These are phyloP conservation scores for Daboia siamensis DNA, from an alignment of 2,113 vertebrate species.

Conservation along the genomic window DNA sequence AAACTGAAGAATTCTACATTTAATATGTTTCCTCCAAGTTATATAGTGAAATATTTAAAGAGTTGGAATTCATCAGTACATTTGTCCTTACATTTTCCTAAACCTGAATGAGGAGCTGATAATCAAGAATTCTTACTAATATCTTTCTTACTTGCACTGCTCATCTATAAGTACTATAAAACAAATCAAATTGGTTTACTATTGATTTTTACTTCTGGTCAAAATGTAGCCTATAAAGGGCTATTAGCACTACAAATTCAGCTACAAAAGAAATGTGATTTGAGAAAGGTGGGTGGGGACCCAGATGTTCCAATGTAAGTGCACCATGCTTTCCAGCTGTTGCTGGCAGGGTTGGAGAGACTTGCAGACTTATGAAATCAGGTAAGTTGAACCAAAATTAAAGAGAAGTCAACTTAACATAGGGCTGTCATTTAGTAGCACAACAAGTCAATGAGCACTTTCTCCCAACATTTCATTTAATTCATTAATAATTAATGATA, in stretches of 20 bases:
- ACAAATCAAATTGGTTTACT: slow-evolving; percentile 24
- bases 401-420: neutral
- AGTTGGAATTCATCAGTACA: neutral
- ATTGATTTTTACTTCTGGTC: neutral
- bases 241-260: neutral
- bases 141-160: neutral
- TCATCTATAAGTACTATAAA: slow-evolving; percentile 1
- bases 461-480: neutral
- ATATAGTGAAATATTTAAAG: neutral
- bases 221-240: slow-evolving; percentile 3
- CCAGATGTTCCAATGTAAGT: neutral
- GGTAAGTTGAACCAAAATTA: neutral
- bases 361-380: neutral
- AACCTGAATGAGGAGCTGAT: neutral
- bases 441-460: neutral
- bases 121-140: neutral
- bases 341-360: neutral
- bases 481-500: neutral
- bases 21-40: slow-evolving; percentile 7
- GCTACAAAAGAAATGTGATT: neutral
- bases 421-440: neutral
- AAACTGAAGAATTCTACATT: neutral
- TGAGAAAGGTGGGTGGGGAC: neutral
- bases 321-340: neutral
- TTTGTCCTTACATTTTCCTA: neutral